Percentiles rank a stretch among this genome's conserved stretches.
These are phyloP conservation scores for Chrysocyon brachyurus DNA, from an alignment of 2,797 vertebrate species.

Conservation along the genomic window DNA sequence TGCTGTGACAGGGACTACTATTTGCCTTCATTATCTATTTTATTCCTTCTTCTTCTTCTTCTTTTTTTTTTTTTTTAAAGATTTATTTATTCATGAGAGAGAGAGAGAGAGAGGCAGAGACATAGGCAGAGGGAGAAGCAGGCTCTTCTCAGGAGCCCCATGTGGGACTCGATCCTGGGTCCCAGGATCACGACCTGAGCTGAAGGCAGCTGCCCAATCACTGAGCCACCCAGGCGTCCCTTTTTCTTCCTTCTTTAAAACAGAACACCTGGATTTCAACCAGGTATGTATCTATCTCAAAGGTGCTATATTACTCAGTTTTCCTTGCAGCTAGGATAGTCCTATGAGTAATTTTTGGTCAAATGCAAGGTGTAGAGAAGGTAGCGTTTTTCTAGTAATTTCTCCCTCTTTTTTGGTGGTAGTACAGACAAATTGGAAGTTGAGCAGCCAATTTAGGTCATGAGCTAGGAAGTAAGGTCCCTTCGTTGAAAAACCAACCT, in stretches of 20 bases:
- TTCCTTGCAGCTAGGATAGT: neutral
- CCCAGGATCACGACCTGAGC: too few species aligned
- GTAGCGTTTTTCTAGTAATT: neutral
- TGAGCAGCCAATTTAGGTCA: neutral
- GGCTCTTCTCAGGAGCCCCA: too few species aligned
- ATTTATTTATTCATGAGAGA: too few species aligned
- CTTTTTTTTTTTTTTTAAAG: too few species aligned
- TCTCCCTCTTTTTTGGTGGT: neutral
- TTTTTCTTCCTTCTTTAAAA: neutral
- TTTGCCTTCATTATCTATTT: neutral
- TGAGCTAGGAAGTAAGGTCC: neutral
- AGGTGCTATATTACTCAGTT: neutral
- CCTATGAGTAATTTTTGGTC: neutral
- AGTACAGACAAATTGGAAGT: neutral
- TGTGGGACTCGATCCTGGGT: too few species aligned
- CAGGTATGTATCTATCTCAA: neutral
- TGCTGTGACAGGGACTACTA: neutral
- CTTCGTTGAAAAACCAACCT: conserved; percentile 74
- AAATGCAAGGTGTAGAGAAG: neutral
- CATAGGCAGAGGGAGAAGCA: too few species aligned
- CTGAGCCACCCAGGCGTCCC: too few species aligned
- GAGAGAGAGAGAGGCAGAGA: too few species aligned
- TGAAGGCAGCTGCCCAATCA: too few species aligned
- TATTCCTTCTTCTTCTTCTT: neutral
- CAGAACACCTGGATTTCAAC: neutral